Conservation (phyloP, 2,888 invertebrate species). For the Drosophila paramelanica region DNA sequence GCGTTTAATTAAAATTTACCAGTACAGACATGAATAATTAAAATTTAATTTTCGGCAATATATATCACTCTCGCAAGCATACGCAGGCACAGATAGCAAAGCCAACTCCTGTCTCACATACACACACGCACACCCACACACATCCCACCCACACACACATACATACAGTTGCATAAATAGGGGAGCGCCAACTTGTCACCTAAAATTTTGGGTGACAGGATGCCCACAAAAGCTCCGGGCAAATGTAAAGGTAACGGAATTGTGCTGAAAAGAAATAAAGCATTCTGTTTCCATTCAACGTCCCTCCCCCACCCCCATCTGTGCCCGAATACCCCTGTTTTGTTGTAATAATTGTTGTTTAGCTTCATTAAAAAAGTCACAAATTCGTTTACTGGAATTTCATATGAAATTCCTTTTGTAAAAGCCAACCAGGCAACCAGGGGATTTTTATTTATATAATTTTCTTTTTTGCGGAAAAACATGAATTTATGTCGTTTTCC, state of each 20-base stretch:
- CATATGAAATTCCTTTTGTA: constrained; percentile 69
- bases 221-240: constrained; percentile 39
- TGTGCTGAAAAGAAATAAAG: constrained; percentile 56
- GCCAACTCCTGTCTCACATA: neutral
- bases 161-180: neutral
- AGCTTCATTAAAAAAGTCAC: constrained; percentile 78
- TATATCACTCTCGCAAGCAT: constrained; percentile 52
- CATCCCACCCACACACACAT: neutral
- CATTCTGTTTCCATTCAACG: constrained; percentile 50
- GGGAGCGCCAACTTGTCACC: constrained; percentile 68
- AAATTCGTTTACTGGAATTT: constrained; percentile 74
- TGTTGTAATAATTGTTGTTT: constrained; percentile 63
- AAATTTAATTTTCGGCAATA: constrained; percentile 76
- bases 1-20: constrained; percentile 78
- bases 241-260: constrained; percentile 35
- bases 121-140: neutral
- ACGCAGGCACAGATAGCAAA: constrained; percentile 12
- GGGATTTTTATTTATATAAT: too few species aligned
- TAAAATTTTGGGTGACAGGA: constrained; percentile 53
- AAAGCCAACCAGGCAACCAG: constrained; percentile 28
- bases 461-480: neutral
- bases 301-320: neutral
- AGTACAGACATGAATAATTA: constrained; percentile 73
- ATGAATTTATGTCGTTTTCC: constrained; percentile 45
- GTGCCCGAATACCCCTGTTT: constrained; percentile 11